A percentile compares a stretch with the other conserved stretches of the same genome.
These are phyloP conservation scores for Sericinus montela DNA, from an alignment of 2,888 invertebrate species.

Conservation along the genomic window DNA sequence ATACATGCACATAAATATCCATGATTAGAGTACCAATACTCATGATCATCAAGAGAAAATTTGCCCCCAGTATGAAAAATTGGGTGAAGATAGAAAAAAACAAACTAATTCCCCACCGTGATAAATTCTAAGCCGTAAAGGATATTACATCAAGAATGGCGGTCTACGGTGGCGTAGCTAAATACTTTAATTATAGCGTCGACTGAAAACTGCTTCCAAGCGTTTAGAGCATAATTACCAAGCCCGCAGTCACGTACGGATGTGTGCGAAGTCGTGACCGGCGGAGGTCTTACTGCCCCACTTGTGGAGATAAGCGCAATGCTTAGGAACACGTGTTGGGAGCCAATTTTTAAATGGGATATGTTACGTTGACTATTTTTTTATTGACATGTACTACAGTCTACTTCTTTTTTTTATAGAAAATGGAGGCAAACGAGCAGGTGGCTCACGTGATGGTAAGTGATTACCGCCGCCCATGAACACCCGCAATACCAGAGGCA, in stretches of 20 bases:
- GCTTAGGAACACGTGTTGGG: conserved; percentile 9
- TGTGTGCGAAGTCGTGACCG: conserved; percentile 19
- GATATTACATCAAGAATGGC: neutral
- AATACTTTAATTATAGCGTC: conserved; percentile 11
- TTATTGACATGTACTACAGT: no score
- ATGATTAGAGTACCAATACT: no score
- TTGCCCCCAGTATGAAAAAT: no score
- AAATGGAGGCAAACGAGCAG: no score
- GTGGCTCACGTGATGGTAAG: no score
- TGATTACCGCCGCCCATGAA: no score
- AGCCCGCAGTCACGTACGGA: conserved; percentile 1
- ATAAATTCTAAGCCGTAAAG: neutral
- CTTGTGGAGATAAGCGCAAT: conserved; percentile 11
- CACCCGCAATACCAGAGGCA: no score
- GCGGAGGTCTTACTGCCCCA: conserved; percentile 14
- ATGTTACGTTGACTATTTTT: neutral
- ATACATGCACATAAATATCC: no score
- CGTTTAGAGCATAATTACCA: conserved; percentile 10
- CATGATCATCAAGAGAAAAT: no score
- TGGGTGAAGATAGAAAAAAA: no score
- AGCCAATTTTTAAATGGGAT: neutral
- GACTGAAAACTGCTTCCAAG: neutral
- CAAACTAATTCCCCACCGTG: no score
- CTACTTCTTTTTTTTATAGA: no score
- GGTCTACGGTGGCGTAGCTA: neutral